A percentile compares a stretch with the other conserved stretches of the same genome.
These are phyloP conservation scores for Ernsta delagoae DNA, from an alignment of 2,888 invertebrate genomes.

Conservation along the genomic window DNA sequence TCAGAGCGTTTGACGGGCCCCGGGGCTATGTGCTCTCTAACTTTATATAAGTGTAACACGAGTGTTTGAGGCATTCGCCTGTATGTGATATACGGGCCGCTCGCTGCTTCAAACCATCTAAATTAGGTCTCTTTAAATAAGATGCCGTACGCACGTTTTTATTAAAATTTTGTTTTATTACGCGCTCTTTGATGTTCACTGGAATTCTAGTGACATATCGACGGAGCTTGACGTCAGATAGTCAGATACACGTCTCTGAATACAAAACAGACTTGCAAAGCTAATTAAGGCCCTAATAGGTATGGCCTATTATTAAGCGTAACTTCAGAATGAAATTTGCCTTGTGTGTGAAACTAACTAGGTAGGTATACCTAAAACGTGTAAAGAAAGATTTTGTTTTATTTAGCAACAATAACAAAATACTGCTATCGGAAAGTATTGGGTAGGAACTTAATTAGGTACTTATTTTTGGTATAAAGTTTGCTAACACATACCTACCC, in stretches of 20 bases:
- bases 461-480: too few relatives aligned
- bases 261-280: not conserved
- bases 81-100: constrained; percentile 68
- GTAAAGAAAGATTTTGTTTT: too few relatives aligned
- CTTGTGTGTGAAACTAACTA: too few relatives aligned
- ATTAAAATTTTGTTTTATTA: constrained; percentile 37
- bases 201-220: constrained; percentile 30
- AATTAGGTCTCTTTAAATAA: constrained; percentile 80
- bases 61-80: constrained; percentile 65
- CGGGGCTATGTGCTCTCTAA: constrained; percentile 64
- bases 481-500: too few relatives aligned
- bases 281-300: too few relatives aligned
- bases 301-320: too few relatives aligned
- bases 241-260: constrained; percentile 8
- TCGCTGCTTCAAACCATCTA: constrained; percentile 71
- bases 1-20: constrained; percentile 78
- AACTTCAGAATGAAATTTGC: too few relatives aligned
- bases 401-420: too few relatives aligned
- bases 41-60: constrained; percentile 51
- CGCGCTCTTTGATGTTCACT: constrained; percentile 45
- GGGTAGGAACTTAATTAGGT: too few relatives aligned
- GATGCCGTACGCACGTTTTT: constrained; percentile 45
- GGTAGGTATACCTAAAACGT: too few relatives aligned
- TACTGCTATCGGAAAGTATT: too few relatives aligned
- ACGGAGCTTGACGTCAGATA: not conserved